Evolutionary conservation across 2,113 vertebrate species (phyloP).

Genomic region (Nettapus auritus): DNA sequence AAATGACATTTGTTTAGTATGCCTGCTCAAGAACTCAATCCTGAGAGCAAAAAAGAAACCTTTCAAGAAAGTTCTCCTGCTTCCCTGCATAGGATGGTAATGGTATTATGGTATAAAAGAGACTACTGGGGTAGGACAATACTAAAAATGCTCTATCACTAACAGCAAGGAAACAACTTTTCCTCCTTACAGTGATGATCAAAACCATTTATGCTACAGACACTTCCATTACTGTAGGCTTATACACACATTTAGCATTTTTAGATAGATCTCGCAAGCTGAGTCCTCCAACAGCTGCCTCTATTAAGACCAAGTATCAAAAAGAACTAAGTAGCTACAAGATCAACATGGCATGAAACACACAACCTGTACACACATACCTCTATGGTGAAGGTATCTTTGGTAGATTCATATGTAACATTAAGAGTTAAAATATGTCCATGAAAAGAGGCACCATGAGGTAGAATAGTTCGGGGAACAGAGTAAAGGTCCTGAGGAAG

Average conservation of each 20-base stretch:
- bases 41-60: background rate
- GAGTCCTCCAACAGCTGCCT: background rate
- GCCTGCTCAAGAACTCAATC: background rate
- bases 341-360: fast-evolving
- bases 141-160: background rate
- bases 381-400: slow-evolving; percentile 97
- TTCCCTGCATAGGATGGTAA: background rate
- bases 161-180: background rate
- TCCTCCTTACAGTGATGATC: background rate
- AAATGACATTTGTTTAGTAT: background rate
- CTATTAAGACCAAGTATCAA: background rate
- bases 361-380: slow-evolving; percentile 64
- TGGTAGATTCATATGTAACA: slow-evolving; percentile 96
- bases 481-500: slow-evolving; percentile 90
- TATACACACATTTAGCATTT: background rate
- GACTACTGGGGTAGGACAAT: background rate
- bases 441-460: slow-evolving; percentile 98
- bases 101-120: background rate
- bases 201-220: background rate
- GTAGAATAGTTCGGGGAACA: slow-evolving; percentile 98
- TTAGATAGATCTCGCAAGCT: background rate
- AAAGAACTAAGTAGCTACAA: fast-evolving
- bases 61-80: background rate
- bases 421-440: slow-evolving; percentile 96
- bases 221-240: background rate